Percentiles rank a stretch among this genome's conserved stretches.
Conservation (phyloP, 2,797 vertebrate species). For the Alosa sapidissima region DNA sequence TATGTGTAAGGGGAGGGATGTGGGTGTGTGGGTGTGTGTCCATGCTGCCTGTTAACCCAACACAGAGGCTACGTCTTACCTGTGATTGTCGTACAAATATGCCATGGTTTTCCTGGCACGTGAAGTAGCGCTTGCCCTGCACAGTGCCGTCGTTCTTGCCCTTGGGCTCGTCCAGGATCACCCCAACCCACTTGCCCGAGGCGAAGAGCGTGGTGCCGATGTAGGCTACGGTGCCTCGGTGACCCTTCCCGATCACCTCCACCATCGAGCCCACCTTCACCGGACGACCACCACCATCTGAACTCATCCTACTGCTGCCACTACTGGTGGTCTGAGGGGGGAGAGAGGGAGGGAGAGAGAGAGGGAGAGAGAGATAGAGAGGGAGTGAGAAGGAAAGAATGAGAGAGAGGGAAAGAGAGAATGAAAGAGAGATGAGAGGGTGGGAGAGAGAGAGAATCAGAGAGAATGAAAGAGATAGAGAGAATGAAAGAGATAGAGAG, state of each 20-base stretch:
- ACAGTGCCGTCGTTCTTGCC: constrained; percentile 97
- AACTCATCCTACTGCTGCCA: constrained; percentile 88
- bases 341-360: background rate
- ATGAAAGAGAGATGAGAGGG: too few species aligned
- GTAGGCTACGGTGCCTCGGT: constrained; percentile 89
- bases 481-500: too few species aligned
- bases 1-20: too few species aligned
- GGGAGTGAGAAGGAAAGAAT: background rate
- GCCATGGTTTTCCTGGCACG: constrained; percentile 91
- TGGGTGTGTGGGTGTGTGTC: too few species aligned
- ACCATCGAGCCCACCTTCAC: constrained; percentile 89
- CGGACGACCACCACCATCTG: constrained; percentile 80
- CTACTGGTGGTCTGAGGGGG: constrained; percentile 75
- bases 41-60: background rate
- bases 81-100: constrained; percentile 97
- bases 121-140: constrained; percentile 94
- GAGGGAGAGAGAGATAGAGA: background rate
- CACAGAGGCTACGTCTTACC: constrained; percentile 65
- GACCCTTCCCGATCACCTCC: constrained; percentile 93
- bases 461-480: too few species aligned
- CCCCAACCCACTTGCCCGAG: constrained; percentile 95
- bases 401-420: background rate
- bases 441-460: too few species aligned
- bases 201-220: constrained; percentile 95
- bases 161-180: constrained; percentile 92